Conservation (phyloP, 2,113 vertebrate genomes). For the Excalfactoria chinensis region DNA sequence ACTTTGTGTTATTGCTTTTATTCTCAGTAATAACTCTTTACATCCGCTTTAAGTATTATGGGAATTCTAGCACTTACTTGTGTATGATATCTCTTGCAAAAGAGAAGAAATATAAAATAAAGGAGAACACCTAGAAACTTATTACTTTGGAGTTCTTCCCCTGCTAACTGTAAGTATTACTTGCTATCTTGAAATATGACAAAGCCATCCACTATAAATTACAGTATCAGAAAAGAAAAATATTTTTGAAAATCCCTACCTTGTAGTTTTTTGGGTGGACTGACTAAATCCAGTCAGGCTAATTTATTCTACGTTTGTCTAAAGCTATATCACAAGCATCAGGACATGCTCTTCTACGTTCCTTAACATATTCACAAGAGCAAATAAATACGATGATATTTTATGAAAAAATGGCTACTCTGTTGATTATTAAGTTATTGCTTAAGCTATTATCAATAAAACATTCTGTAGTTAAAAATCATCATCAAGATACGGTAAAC, state of each 20-base stretch:
- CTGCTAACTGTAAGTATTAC: not conserved
- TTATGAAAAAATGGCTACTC: not conserved
- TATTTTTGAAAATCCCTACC: not conserved
- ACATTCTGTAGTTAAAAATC: not conserved
- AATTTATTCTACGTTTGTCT: not conserved
- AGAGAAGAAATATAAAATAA: not conserved
- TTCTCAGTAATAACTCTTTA: conserved; percentile 15
- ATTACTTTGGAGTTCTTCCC: not conserved
- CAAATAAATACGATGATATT: not conserved
- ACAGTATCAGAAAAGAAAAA: not conserved
- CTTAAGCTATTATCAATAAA: not conserved
- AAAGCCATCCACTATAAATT: not conserved
- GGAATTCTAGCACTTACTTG: conserved; percentile 34
- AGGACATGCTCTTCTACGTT: rapidly evolving
- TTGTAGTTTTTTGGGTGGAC: not conserved
- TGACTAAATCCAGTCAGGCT: not conserved
- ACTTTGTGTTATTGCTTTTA: conserved; percentile 40
- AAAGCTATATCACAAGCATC: not conserved
- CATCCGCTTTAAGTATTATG: not conserved
- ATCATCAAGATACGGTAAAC: not conserved
- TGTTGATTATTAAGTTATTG: not conserved
- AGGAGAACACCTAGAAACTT: not conserved
- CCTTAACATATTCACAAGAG: not conserved
- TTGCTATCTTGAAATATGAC: not conserved
- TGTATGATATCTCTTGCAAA: not conserved